These are phyloP conservation scores for Laticauda colubrina DNA, from an alignment of 2,113 vertebrate genomes.

Conservation along the genomic window DNA sequence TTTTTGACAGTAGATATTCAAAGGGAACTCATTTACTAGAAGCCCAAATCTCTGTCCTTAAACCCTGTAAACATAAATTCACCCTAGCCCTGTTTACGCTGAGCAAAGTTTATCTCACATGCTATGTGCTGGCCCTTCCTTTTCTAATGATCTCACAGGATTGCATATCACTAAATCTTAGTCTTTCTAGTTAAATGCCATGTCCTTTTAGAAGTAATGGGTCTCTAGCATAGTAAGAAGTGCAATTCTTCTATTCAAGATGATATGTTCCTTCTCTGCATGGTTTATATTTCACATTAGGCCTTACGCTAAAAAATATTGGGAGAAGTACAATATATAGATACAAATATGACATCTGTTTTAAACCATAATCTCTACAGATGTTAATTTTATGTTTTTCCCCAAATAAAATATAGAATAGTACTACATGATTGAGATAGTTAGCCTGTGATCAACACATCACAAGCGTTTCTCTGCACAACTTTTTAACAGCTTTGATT, in stretches of 20 bases:
- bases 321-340: not conserved
- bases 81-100: not conserved
- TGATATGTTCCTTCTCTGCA: not conserved
- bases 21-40: not conserved
- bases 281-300: not conserved
- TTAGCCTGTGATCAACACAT: too few species aligned
- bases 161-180: not conserved
- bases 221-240: not conserved
- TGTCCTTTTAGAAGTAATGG: not conserved
- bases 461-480: not conserved
- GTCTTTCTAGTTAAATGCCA: not conserved
- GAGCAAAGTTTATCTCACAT: not conserved
- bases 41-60: not conserved
- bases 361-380: not conserved
- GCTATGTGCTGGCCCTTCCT: not conserved
- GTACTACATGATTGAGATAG: not conserved
- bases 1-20: not conserved
- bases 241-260: not conserved
- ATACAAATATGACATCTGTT: not conserved
- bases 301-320: not conserved
- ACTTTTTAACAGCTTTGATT: not conserved
- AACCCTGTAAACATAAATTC: not conserved
- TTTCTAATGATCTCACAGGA: not conserved
- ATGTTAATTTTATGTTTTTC: not conserved
- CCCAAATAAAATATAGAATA: not conserved